A percentile compares a stretch with the other conserved stretches of the same genome.
These are phyloP conservation scores for Argopecten irradians DNA, from an alignment of 1,140 invertebrate species.

Conservation along the genomic window DNA sequence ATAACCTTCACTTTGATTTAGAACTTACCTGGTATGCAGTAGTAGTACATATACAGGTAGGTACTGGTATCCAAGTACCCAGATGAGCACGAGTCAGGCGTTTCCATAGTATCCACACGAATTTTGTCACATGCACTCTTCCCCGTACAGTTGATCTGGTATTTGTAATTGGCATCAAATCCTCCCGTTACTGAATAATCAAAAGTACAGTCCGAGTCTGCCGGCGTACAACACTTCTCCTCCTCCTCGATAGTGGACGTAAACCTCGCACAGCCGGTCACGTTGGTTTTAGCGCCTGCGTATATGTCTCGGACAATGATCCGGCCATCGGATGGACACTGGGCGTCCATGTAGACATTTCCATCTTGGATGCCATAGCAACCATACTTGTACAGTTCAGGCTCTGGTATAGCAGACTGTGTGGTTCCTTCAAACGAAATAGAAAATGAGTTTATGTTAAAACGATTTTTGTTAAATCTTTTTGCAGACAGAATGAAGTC, in stretches of 20 bases:
- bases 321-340: not conserved
- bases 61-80: not conserved
- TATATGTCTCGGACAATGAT: not conserved
- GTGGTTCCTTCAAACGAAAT: not conserved
- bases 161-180: not conserved
- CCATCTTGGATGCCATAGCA: not conserved
- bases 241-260: not conserved
- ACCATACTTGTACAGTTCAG: not conserved
- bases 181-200: not conserved
- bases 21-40: not conserved
- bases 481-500: too few species aligned
- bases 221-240: not conserved
- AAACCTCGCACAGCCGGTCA: not conserved
- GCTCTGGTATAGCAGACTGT: not conserved
- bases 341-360: not conserved
- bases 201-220: not conserved
- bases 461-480: too few species aligned
- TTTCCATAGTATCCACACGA: not conserved
- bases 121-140: slow-evolving; percentile 16
- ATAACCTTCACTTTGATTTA: not conserved
- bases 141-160: not conserved
- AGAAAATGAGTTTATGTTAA: not conserved
- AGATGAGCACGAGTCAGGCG: not conserved
- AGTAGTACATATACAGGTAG: slow-evolving; percentile 1
- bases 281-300: not conserved